Evolutionary conservation across 2,888 invertebrate genomes (phyloP).

Genomic region (Caenorhabditis sp.): DNA sequence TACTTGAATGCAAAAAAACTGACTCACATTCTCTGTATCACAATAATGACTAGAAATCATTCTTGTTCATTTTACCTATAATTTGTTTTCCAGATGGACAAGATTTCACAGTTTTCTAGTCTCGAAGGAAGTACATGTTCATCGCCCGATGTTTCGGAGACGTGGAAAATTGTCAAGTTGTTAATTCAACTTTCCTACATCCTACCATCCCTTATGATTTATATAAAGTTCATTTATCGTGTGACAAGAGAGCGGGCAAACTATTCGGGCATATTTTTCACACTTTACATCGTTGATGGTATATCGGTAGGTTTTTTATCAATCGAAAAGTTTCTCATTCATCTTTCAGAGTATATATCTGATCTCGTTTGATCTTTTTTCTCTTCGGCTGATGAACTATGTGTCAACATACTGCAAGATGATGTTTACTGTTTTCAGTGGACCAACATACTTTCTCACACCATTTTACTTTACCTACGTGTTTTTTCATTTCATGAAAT

Average conservation of each 20-base stretch:
- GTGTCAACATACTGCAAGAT: background rate
- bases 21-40: too few relatives aligned
- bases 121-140: background rate
- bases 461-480: background rate
- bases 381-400: background rate
- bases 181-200: background rate
- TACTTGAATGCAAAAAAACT: too few relatives aligned
- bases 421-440: background rate
- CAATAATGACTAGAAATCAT: too few relatives aligned
- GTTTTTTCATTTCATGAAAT: background rate
- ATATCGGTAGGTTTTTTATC: background rate
- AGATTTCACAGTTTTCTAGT: too few relatives aligned
- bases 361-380: background rate
- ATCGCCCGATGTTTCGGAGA: background rate
- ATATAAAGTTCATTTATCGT: background rate
- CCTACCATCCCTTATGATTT: background rate
- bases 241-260: background rate
- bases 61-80: too few relatives aligned
- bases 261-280: background rate
- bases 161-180: background rate
- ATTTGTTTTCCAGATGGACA: too few relatives aligned
- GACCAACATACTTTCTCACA: background rate
- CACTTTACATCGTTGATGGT: background rate
- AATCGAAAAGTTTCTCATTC: background rate
- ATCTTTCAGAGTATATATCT: background rate